Base-by-base conservation (phyloP, 2,888 invertebrate species). In the Spodoptera littoralis region DNA sequence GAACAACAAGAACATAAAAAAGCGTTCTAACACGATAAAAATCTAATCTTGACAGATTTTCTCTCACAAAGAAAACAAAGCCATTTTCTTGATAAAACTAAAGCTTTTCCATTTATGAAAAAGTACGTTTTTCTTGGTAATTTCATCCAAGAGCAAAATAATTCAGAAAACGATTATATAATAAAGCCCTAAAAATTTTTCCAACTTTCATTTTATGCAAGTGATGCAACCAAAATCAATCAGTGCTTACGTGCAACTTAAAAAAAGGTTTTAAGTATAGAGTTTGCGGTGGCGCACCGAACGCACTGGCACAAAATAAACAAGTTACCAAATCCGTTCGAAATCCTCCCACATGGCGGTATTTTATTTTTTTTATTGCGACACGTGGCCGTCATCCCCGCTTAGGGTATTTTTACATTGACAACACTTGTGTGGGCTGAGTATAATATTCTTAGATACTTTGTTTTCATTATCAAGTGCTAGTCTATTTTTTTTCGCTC, bases 391-490 rank as follows among this genome's bases (percentile, higher is more conserved):
- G 47, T 65, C 76, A 61, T 70, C 82, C 87, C 88, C 84, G 83
- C 85, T 73, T 84, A 84, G 88, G 83, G 79, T 88, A 85, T 85
- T 85, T 86, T 82, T 82, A 82, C 76, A 65, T 70, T 67, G 54
- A 65, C 70, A 60, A 62, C 47, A 62, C 58, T 59, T 52, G 68
- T 55, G 76, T 81, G 72, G 80, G 81, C 60, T 55, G 30, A 41
- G 52, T 56, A 64, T n/a, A 59, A 59, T 69, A 70, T 70, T 56
- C 61, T 50, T 55, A 58, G 27, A 18, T 46, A 43, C 45, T 47
- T 24, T n/a, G n/a, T 41, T 68, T 59, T 74, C 55, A 70, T 45
- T 47, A 56, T 12, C 64, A 76, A 45, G 47, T 54, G 47, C n/a
- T 45, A 13, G 46, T 27, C 36, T 45, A 12, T 22, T 11, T 48